Conservation (phyloP, 2,797 vertebrate species). For the Rhadinocentrus ornatus region DNA sequence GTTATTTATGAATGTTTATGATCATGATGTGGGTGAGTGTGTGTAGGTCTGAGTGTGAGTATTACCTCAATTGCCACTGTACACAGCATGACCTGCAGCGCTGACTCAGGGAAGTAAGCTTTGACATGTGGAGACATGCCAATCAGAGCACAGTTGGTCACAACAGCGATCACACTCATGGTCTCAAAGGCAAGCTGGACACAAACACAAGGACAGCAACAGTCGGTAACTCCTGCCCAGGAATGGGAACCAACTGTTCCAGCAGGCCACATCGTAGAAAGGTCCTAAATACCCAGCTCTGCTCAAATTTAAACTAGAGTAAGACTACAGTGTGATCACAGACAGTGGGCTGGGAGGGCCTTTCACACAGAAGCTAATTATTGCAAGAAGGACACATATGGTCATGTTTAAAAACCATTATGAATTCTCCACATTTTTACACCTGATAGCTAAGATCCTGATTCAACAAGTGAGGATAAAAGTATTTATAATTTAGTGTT, state of each 20-base stretch:
- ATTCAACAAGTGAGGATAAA: too few species aligned
- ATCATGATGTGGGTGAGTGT: not conserved
- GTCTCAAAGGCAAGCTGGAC: constrained; percentile 95
- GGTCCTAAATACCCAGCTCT: too few species aligned
- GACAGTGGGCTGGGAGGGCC: too few species aligned
- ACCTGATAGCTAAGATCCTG: too few species aligned
- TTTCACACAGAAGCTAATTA: too few species aligned
- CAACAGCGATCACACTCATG: constrained; percentile 94
- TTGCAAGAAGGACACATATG: too few species aligned
- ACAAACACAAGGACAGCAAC: constrained; percentile 41
- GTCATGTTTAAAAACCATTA: too few species aligned
- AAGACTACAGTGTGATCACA: too few species aligned
- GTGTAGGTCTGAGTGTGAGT: not conserved
- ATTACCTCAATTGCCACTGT: constrained; percentile 91
- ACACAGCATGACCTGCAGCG: constrained; percentile 89
- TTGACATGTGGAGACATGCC: constrained; percentile 95
- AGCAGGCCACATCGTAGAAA: too few species aligned
- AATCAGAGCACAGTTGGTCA: constrained; percentile 96
- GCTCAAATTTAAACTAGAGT: too few species aligned
- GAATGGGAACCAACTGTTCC: constrained; percentile 2
- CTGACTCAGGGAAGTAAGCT: constrained; percentile 87
- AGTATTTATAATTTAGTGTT: too few species aligned
- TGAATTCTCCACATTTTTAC: too few species aligned
- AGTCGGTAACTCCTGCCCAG: constrained; percentile 7
- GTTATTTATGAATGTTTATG: not conserved